Percentiles rank a stretch among this genome's conserved stretches.
These are phyloP conservation scores for Gymnobelideus leadbeateri DNA, from an alignment of 2,113 vertebrate species.

Conservation along the genomic window DNA sequence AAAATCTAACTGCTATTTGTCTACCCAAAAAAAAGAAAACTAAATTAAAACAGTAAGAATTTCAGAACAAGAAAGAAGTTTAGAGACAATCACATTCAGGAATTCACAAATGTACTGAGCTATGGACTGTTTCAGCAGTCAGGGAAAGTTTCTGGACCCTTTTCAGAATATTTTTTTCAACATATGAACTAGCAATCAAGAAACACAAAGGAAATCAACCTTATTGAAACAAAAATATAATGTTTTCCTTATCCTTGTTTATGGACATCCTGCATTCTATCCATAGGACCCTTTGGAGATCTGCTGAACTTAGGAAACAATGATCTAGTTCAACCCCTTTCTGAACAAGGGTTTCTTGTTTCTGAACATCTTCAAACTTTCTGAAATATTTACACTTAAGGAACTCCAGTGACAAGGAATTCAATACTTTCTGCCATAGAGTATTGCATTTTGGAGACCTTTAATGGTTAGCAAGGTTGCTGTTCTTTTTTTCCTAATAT, in stretches of 20 bases:
- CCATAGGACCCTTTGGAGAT: background rate
- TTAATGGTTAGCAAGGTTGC: background rate
- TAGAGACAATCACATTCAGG: background rate
- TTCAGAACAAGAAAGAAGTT: background rate
- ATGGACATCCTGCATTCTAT: background rate
- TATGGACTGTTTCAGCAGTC: background rate
- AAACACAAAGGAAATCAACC: background rate
- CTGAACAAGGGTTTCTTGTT: too few relatives aligned
- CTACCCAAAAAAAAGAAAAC: background rate
- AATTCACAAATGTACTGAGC: background rate
- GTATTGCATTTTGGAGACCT: background rate
- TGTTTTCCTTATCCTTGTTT: background rate
- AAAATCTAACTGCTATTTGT: background rate
- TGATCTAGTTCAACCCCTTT: background rate
- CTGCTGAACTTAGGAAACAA: background rate
- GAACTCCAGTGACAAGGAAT: background rate
- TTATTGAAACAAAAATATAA: background rate
- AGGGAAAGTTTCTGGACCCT: background rate
- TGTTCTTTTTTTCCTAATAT: background rate
- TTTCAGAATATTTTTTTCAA: background rate
- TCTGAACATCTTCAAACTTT: background rate
- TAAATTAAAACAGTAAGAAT: background rate
- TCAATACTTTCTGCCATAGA: background rate
- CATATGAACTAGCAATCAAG: background rate
- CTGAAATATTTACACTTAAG: background rate